Percentiles rank a stretch among this genome's conserved stretches.
Evolutionary conservation across 2,797 vertebrate genomes (phyloP).

Genomic region (Diplodus puntazzo): DNA sequence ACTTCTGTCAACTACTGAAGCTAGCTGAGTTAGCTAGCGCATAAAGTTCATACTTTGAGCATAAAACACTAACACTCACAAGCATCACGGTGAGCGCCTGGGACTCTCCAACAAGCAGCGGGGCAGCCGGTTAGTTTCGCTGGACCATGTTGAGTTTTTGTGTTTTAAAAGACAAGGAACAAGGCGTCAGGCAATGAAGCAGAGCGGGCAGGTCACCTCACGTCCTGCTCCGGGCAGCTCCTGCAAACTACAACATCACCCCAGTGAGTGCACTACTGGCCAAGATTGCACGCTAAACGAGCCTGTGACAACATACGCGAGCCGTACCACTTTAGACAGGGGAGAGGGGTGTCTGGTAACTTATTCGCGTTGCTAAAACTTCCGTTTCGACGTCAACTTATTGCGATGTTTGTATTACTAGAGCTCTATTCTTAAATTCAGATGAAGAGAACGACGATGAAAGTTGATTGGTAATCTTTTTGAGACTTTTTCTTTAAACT

Average conservation of each 20-base stretch:
- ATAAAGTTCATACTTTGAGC: slow-evolving; percentile 32
- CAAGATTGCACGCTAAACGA: slow-evolving; percentile 70
- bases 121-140: slow-evolving; percentile 48
- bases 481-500: neutral
- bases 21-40: slow-evolving; percentile 23
- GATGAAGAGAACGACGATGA: fast-evolving
- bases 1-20: slow-evolving; percentile 8
- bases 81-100: slow-evolving; percentile 61
- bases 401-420: fast-evolving
- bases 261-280: slow-evolving; percentile 57
- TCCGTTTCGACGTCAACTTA: fast-evolving
- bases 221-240: slow-evolving; percentile 48
- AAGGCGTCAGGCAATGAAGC: slow-evolving; percentile 46
- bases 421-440: fast-evolving
- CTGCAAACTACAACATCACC: slow-evolving; percentile 70
- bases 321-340: slow-evolving; percentile 51
- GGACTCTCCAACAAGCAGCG: slow-evolving; percentile 32
- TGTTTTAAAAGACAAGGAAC: slow-evolving; percentile 31
- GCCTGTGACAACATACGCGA: slow-evolving; percentile 70
- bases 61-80: slow-evolving; percentile 72
- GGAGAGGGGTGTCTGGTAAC: neutral
- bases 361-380: neutral
- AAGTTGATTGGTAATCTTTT: neutral
- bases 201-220: slow-evolving; percentile 37
- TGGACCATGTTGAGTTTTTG: slow-evolving; percentile 53